Percentiles rank a stretch among this genome's conserved stretches.
phyloP scores from a whole-genome alignment of 2,888 invertebrate species.

The Parthenolecanium corni region DNA sequence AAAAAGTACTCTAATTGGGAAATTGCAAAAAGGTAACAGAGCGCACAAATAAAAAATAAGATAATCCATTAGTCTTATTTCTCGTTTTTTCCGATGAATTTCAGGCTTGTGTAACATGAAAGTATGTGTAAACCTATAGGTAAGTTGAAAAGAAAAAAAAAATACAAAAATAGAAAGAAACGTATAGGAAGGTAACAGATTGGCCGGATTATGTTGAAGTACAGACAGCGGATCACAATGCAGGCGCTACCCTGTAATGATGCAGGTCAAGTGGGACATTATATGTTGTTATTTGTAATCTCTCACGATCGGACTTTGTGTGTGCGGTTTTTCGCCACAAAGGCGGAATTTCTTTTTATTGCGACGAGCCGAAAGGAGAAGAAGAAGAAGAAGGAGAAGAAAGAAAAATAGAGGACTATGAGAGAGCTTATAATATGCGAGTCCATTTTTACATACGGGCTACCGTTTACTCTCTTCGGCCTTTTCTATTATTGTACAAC shows the following conservation, averaged over 20 bases:
- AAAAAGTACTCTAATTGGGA: too few species aligned
- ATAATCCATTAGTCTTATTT: slow-evolving; percentile 18
- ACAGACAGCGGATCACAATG: slow-evolving; percentile 10
- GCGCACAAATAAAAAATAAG: slow-evolving; percentile 23
- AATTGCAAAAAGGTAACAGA: slow-evolving; percentile 21
- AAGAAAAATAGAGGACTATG: too few species aligned
- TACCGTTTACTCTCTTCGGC: too few species aligned
- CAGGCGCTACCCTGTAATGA: slow-evolving; percentile 27
- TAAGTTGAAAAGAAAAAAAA: slow-evolving; percentile 1
- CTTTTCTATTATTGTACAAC: too few species aligned
- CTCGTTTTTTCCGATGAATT: neutral
- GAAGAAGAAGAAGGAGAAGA: too few species aligned
- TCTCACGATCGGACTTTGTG: slow-evolving; percentile 26
- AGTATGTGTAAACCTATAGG: neutral
- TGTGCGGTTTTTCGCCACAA: slow-evolving; percentile 24
- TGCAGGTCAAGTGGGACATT: slow-evolving; percentile 28
- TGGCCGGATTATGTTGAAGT: too few species aligned
- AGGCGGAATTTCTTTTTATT: slow-evolving; percentile 25
- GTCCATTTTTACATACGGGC: too few species aligned
- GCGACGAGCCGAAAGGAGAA: too few species aligned
- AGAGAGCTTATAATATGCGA: too few species aligned
- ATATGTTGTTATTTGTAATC: slow-evolving; percentile 29
- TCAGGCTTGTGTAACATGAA: neutral
- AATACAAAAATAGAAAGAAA: neutral
- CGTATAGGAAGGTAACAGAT: too few species aligned